Evolutionary conservation across 2,113 vertebrate genomes (phyloP).

Genomic region (Polypterus bichir): DNA sequence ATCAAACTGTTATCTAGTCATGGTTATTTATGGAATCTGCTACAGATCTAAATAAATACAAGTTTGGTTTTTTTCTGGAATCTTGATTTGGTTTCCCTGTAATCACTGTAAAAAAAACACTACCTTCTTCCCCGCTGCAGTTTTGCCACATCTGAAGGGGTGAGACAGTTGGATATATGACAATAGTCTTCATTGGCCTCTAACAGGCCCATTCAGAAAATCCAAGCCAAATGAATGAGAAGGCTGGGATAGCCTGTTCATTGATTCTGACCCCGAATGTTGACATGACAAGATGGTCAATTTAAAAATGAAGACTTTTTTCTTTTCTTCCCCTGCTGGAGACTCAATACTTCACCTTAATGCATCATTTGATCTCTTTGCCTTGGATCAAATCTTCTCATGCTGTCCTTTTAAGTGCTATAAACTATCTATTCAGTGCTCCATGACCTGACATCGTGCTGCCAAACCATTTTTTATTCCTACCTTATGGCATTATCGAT

Average conservation of each 20-base stretch:
- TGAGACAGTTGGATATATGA: too few relatives aligned
- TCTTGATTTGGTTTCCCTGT: too few relatives aligned
- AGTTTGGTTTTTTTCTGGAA: too few relatives aligned
- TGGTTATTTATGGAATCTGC: too few relatives aligned
- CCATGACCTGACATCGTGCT: slow-evolving; percentile 2
- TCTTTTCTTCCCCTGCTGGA: slow-evolving; percentile 29
- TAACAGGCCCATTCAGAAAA: too few relatives aligned
- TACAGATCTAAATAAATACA: too few relatives aligned
- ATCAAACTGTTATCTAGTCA: too few relatives aligned
- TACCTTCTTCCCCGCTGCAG: too few relatives aligned
- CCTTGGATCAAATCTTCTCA: slow-evolving; percentile 21
- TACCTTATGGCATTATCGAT: not conserved
- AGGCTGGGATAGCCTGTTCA: slow-evolving; percentile 20
- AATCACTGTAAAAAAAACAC: too few relatives aligned
- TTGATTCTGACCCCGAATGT: slow-evolving; percentile 41
- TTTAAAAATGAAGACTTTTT: slow-evolving; percentile 37
- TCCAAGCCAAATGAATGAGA: not conserved
- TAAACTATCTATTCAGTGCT: slow-evolving; percentile 6
- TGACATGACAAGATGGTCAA: slow-evolving; percentile 24
- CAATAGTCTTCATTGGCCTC: too few relatives aligned
- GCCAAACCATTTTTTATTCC: slow-evolving; percentile 5
- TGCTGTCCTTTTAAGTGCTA: not conserved
- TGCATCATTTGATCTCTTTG: slow-evolving; percentile 20
- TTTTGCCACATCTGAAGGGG: too few relatives aligned
- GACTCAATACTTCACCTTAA: slow-evolving; percentile 36